Base-by-base conservation (phyloP, 2,797 vertebrate genomes). In the Channa striata region DNA sequence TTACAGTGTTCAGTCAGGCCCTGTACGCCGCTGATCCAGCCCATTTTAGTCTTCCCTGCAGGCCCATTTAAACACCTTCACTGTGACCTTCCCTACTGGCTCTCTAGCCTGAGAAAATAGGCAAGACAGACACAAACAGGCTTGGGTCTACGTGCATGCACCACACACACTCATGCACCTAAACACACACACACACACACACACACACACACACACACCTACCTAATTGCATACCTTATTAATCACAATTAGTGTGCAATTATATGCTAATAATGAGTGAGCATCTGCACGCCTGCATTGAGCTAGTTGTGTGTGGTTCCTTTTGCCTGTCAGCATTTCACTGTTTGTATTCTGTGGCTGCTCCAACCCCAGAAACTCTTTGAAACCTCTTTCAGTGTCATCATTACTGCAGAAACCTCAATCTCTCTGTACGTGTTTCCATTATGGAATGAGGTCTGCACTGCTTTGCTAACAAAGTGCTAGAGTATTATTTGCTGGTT, bases 171-270 rank as follows among this genome's bases (percentile, higher is more conserved):
- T n/a, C n/a, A n/a, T n/a, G n/a, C n/a, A n/a, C n/a, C n/a, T n/a
- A n/a, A 54, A 19, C 64, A 13, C 62, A 56, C 20, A 67, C 14
- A 5, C 59, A 61, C 54, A 69, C 30, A 40, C 59, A 63, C 58
- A 19, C 64, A 13, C 62, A 56, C 20, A 67, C 14, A 5, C 59
- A 61, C 54, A 69, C 30, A 40, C 59, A 63, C 54, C 69, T 63
- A n/a, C n/a, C 66, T 48, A 68, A 72, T 78, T 17, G 42, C 58
- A 51, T 59, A 60, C 66, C 59, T 73, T 69, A 85, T 83, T 78
- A 83, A 87, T 87, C 82, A 74, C 77, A 84, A 86, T 89, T 75
- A 85, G 40, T 8, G 11, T 1, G 42, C 64, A 81, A 79, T 88
- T 83, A 81, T 49, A 58, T 39, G 62, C 74, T 44, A 78, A 78